Conservation (phyloP, 2,113 vertebrate species). For the Planiliza haematocheilus region DNA sequence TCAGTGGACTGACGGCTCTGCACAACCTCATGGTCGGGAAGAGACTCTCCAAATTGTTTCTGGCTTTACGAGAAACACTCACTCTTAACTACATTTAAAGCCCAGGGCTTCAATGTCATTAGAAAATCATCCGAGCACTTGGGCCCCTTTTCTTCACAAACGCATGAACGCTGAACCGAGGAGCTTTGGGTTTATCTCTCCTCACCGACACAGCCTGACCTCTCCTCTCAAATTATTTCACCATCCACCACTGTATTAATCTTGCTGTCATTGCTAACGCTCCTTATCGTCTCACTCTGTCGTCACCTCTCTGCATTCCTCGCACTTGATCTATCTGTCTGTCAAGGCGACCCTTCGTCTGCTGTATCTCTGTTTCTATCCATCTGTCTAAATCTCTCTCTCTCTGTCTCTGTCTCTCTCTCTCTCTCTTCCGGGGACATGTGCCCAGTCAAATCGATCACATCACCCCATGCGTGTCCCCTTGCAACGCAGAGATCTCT, state of each 20-base stretch:
- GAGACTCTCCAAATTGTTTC: conserved; percentile 34
- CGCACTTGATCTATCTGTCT: conserved; percentile 61
- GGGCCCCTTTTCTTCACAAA: background rate
- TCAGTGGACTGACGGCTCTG: conserved; percentile 20
- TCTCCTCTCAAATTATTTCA: conserved; percentile 49
- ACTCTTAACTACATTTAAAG: conserved; percentile 28
- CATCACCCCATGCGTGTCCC: conserved; percentile 36
- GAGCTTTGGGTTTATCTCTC: conserved; percentile 15
- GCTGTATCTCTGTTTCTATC: conserved; percentile 57
- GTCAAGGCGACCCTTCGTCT: conserved; percentile 52
- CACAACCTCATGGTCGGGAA: conserved; percentile 12
- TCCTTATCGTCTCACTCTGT: conserved; percentile 52
- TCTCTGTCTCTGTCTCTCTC: conserved; percentile 19
- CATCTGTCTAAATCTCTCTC: conserved; percentile 50
- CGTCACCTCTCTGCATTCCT: conserved; percentile 32
- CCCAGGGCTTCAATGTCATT: conserved; percentile 38
- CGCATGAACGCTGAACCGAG: background rate
- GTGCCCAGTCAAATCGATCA: conserved; percentile 67
- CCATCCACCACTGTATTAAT: conserved; percentile 51
- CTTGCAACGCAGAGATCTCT: conserved; percentile 18
- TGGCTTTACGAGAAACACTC: conserved; percentile 32
- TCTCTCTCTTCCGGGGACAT: conserved; percentile 55
- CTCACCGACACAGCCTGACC: conserved; percentile 25
- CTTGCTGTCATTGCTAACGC: conserved; percentile 41
- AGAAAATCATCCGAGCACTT: conserved; percentile 21